Base-by-base conservation (phyloP, 2,888 invertebrate species). In the Polyommatus iphigenia region DNA sequence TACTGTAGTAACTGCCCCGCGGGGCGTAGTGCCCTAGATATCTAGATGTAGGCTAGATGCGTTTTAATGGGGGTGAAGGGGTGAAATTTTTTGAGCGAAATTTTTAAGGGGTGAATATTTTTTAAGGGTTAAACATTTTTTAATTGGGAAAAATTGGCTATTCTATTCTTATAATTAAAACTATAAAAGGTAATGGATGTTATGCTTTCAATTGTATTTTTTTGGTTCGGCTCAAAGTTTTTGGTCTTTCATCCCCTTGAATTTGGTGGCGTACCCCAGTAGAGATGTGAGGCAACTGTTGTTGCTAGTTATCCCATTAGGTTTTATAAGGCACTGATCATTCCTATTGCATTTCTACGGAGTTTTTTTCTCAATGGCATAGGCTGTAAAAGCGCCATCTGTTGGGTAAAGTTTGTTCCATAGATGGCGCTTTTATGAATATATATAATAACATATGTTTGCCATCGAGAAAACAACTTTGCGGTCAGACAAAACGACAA, bases 1-100 rank as follows among this genome's bases (percentile, higher is more conserved):
- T 89, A 91, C 86, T 80, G 91, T 92, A 92, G 91, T 83, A 79
- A 78, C 79, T 76, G 46, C 78, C 77, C 80, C 79, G 79, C 50
- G 15, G n/a, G 76, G 76, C 8, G 79, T 89, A 89, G 89, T 85
- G 87, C 87, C 88, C 87, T 91, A 91, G 90, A 84, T 80, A 85
- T 84, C 87, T 92, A 92, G 90, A 81, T 82, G 84, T 90, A 75
- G 89, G 88, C 84, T 85, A 85, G 82, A 80, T 84, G 73, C 73
- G 73, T 41, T 73, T 73, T n/a, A 73, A 73, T 41, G 46, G 73
- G 73, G 41, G 73, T 46, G 41, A 6, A 73, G 20, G 73, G 20
- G 41, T 10, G 41, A 24, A 41, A 46, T 29, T 29, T 67, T 54
- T 54, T 54, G 41, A 20, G 41, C 24, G 24, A 24, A 24, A 24